A percentile compares a stretch with the other conserved stretches of the same genome.
Conservation (phyloP, 2,113 vertebrate species). For the Calypte anna region DNA sequence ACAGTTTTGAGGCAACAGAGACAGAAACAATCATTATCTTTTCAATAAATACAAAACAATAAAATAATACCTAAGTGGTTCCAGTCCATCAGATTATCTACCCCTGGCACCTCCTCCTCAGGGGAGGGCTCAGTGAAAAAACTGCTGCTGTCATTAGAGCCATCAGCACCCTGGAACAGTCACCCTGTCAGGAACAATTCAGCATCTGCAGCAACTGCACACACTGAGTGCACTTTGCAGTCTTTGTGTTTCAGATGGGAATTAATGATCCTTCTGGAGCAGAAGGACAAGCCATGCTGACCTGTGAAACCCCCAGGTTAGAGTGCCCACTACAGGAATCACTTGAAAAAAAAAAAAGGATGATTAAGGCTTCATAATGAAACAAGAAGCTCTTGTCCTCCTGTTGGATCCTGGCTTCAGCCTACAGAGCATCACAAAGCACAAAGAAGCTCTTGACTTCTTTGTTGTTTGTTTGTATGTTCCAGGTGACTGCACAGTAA, state of each 20-base stretch:
- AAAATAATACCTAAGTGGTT: not conserved
- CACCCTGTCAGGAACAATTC: not conserved
- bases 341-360: not conserved
- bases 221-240: accelerated
- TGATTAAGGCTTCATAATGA: not conserved
- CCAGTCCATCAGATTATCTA: not conserved
- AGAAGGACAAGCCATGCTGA: not conserved
- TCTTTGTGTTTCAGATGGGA: not conserved
- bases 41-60: not conserved
- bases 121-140: not conserved
- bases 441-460: not conserved
- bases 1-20: not conserved
- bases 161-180: not conserved
- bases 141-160: not conserved
- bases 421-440: not conserved
- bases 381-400: not conserved
- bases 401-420: not conserved
- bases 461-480: not conserved
- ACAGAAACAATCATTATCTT: not conserved
- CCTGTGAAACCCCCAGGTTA: not conserved
- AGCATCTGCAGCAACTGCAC: not conserved
- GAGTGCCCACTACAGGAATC: not conserved
- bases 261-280: not conserved
- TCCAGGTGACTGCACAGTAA: not conserved
- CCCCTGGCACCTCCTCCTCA: not conserved